Evolutionary conservation across 1,140 invertebrate genomes (phyloP).

Genomic region (Bombus impatiens): DNA sequence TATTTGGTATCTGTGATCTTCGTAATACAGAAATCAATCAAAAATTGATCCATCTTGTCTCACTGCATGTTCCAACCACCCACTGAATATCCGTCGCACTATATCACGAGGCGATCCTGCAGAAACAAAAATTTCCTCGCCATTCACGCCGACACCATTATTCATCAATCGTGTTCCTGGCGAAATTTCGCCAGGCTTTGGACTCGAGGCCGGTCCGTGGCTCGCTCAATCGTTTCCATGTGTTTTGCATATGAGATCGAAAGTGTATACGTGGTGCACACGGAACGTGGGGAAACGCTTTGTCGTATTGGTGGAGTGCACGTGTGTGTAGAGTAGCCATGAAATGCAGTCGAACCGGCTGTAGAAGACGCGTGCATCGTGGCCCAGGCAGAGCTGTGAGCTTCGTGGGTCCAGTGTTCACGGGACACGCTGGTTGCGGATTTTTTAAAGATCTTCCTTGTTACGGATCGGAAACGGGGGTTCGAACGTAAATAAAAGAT

Average conservation of each 20-base stretch:
- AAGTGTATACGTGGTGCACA: constrained; percentile 14
- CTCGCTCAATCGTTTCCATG: constrained; percentile 46
- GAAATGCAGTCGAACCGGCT: constrained; percentile 72
- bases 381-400: constrained; percentile 22
- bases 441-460: constrained; percentile 43
- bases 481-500: constrained; percentile 18
- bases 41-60: no score
- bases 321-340: constrained; percentile 45
- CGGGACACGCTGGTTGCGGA: constrained; percentile 15
- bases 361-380: constrained; percentile 47
- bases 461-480: constrained; percentile 9
- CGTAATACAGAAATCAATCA: no score
- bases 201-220: constrained; percentile 1
- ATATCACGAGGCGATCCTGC: no score
- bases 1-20: no score
- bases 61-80: no score
- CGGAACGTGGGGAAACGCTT: neutral
- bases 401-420: constrained; percentile 36
- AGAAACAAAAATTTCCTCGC: neutral
- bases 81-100: no score
- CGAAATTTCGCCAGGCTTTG: constrained; percentile 16
- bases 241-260: constrained; percentile 60
- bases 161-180: neutral
- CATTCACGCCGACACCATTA: neutral
- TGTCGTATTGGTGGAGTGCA: neutral